Conservation (phyloP, 2,888 invertebrate genomes). For the Drosophila heteroneura region DNA sequence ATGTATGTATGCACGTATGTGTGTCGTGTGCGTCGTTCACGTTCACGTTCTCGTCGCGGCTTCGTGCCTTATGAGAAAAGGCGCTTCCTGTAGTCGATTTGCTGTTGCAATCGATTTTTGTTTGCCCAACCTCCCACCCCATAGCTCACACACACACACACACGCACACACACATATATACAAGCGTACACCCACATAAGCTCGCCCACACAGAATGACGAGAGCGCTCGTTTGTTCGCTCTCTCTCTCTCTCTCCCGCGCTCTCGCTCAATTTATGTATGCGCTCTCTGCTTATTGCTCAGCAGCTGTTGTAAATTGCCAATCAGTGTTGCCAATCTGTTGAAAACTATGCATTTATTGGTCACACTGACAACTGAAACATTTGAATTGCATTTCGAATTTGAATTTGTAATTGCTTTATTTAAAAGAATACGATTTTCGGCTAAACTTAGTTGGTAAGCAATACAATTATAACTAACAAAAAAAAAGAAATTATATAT, state of each 20-base stretch:
- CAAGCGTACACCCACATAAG: slow-evolving; percentile 18
- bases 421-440: slow-evolving; percentile 59
- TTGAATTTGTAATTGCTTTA: slow-evolving; percentile 62
- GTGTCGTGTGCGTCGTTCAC: slow-evolving; percentile 50
- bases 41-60: slow-evolving; percentile 49
- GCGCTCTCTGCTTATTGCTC: slow-evolving; percentile 43
- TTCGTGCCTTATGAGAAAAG: slow-evolving; percentile 55
- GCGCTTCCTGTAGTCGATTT: slow-evolving; percentile 63
- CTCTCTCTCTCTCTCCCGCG: not conserved
- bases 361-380: slow-evolving; percentile 29
- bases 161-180: not conserved
- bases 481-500: slow-evolving; percentile 40
- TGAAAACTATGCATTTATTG: not conserved
- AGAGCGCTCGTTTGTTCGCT: slow-evolving; percentile 17
- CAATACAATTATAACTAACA: slow-evolving; percentile 49
- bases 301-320: slow-evolving; percentile 36
- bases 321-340: slow-evolving; percentile 23
- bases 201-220: slow-evolving; percentile 57
- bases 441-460: slow-evolving; percentile 52
- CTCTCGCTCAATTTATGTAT: not conserved
- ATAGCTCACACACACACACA: slow-evolving; percentile 16
- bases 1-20: slow-evolving; percentile 9
- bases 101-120: slow-evolving; percentile 68
- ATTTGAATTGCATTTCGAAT: not conserved
- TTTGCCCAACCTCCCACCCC: slow-evolving; percentile 40